These are phyloP conservation scores for Potorous gilbertii DNA, from an alignment of 2,797 vertebrate species.

Conservation along the genomic window DNA sequence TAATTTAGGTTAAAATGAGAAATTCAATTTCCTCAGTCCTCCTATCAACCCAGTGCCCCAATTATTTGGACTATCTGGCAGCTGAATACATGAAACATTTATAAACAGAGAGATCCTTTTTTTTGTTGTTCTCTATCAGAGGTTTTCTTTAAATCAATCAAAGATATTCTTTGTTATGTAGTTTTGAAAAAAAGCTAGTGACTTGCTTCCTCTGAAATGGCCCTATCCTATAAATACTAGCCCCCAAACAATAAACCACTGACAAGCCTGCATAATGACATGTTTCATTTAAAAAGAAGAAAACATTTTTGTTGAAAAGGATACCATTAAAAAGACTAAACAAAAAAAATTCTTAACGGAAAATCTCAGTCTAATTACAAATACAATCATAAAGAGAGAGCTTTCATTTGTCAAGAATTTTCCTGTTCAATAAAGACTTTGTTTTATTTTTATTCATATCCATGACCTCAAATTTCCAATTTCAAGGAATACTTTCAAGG, in stretches of 20 bases:
- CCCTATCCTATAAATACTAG: conserved; percentile 66
- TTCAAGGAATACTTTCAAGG: conserved; percentile 50
- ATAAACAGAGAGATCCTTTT: conserved; percentile 66
- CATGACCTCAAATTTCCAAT: conserved; percentile 34
- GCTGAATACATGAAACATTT: conserved; percentile 67
- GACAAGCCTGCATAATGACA: conserved; percentile 56
- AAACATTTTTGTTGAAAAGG: conserved; percentile 64
- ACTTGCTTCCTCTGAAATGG: conserved; percentile 69
- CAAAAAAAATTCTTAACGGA: conserved; percentile 58
- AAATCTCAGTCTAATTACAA: conserved; percentile 55
- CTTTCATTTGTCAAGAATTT: conserved; percentile 45
- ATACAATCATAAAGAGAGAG: conserved; percentile 31
- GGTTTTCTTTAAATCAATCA: conserved; percentile 61
- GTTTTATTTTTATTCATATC: conserved; percentile 24
- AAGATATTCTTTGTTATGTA: conserved; percentile 70
- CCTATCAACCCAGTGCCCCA: conserved; percentile 51
- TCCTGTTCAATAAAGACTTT: conserved; percentile 21
- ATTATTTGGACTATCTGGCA: conserved; percentile 53
- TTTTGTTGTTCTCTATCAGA: conserved; percentile 36
- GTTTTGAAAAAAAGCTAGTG: conserved; percentile 62
- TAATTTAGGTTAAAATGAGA: background rate
- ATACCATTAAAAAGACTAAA: conserved; percentile 48
- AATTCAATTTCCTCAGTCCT: conserved; percentile 1
- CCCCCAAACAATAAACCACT: conserved; percentile 33
- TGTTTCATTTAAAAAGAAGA: conserved; percentile 69